Evolutionary conservation across 2,888 invertebrate genomes (phyloP), one percentile per base, ranked within the genome.

Genomic region (Tineola bisselliella): DNA sequence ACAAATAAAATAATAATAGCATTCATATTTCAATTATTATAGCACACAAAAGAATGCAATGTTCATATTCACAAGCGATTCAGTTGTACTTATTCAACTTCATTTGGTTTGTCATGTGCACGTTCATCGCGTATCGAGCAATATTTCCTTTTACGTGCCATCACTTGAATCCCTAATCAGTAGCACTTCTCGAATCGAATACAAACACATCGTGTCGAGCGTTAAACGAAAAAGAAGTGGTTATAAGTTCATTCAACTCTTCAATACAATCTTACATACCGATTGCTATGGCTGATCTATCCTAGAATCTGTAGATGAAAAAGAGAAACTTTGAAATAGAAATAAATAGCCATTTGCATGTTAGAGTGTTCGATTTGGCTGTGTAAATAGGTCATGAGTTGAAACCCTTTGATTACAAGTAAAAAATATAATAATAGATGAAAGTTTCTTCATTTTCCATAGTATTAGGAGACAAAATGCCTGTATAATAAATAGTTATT

Each of bases 61-160:
- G 3, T 2, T 48, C 13, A 17, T 25, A 25, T 8, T 48, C 15
- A 5, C 4, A 18, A 18, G 18, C 18, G 48, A 18, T 52, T 52
- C 17, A 4, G 15, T 54, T 25, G 54, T 54, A 18, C n/a, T 1
- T 54, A 54, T 25, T 25, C 54, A 54, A 18, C 17, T 52, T 18
- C 6, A 18, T 18, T 18, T 12, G 10, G 52, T 52, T 15, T 13
- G 19, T n/a, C 12, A 12, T 44, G 44, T 44, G 44, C 44, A 44
- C 44, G 18, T n/a, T 12, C 25, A 54, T 12, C 17, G 71, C 66
- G 68, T 69, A 68, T 68, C 70, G 68, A 67, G 73, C 79, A 76
- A 82, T 84, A 83, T 84, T 81, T 84, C 84, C 84, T 84, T 84
- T 81, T 81, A 82, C 74, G 79, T 75, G 75, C 74, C 74, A 75